phyloP scores from a whole-genome alignment of 2,888 invertebrate genomes.

The Tipula vernalis region DNA sequence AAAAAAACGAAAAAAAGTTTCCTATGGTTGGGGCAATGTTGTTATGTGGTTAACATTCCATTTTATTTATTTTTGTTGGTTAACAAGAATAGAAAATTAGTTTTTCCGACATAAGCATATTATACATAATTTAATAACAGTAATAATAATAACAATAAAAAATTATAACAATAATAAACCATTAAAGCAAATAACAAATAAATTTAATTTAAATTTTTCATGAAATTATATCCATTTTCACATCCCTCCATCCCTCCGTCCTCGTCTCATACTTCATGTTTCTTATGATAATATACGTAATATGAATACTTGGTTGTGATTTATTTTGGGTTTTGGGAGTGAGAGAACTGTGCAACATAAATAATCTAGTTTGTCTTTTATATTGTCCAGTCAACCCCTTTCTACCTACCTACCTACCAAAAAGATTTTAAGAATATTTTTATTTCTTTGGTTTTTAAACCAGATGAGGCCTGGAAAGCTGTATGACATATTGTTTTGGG shows the following conservation, averaged over 20 bases:
- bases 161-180: not conserved
- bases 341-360: not conserved
- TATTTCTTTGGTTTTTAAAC: not conserved
- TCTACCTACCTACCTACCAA: no score
- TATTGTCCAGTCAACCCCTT: not conserved
- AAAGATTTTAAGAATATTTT: not conserved
- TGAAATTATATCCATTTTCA: not conserved
- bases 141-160: not conserved
- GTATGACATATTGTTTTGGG: not conserved
- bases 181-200: not conserved
- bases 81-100: not conserved
- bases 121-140: not conserved
- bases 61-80: not conserved
- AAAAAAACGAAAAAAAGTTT: not conserved
- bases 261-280: not conserved
- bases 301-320: not conserved
- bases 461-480: not conserved
- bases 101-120: not conserved
- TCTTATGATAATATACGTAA: not conserved
- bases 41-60: not conserved
- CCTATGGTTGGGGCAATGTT: not conserved
- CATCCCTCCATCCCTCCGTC: not conserved
- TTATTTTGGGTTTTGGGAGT: not conserved
- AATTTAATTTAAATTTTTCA: constrained; percentile 1
- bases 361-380: not conserved